Evolutionary conservation across 2,113 vertebrate species (phyloP).

Genomic region (Lampris incognitus): DNA sequence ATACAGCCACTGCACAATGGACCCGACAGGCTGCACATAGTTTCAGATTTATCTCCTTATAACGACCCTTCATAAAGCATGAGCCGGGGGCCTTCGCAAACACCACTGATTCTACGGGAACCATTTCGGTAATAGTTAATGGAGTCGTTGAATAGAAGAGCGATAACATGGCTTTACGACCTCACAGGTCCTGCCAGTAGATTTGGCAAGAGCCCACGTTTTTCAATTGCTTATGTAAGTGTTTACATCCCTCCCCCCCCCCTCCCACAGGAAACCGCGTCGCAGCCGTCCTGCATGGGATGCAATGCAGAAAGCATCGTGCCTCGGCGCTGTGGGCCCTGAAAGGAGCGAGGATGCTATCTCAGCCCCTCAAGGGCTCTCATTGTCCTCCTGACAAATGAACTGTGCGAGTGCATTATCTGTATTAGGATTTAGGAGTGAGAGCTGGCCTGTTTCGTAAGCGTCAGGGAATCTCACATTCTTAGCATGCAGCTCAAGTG

Average conservation of each 20-base stretch:
- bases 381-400: conserved; percentile 59
- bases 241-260: conserved; percentile 39
- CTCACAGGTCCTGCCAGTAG: conserved; percentile 20
- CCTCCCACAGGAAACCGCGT: conserved; percentile 32
- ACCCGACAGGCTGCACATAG: conserved; percentile 24
- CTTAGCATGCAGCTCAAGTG: conserved; percentile 35
- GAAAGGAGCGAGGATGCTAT: conserved; percentile 49
- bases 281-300: conserved; percentile 31
- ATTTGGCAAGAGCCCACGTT: conserved; percentile 21
- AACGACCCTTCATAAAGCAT: conserved; percentile 40
- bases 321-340: conserved; percentile 25
- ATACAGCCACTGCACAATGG: conserved; percentile 9
- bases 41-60: conserved; percentile 51
- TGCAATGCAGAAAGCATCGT: conserved; percentile 32
- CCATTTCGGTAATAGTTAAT: conserved; percentile 48
- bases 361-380: conserved; percentile 62
- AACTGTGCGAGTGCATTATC: conserved; percentile 57
- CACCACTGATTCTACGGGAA: conserved; percentile 45
- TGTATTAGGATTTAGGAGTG: conserved; percentile 49
- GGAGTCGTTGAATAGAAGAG: conserved; percentile 40
- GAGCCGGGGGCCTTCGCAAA: conserved; percentile 5
- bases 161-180: conserved; percentile 14
- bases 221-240: conserved; percentile 45
- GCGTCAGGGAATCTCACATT: conserved; percentile 40
- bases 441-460: conserved; percentile 34